phyloP scores from a whole-genome alignment of 2,888 invertebrate genomes.

The Drosophila barbarae region DNA sequence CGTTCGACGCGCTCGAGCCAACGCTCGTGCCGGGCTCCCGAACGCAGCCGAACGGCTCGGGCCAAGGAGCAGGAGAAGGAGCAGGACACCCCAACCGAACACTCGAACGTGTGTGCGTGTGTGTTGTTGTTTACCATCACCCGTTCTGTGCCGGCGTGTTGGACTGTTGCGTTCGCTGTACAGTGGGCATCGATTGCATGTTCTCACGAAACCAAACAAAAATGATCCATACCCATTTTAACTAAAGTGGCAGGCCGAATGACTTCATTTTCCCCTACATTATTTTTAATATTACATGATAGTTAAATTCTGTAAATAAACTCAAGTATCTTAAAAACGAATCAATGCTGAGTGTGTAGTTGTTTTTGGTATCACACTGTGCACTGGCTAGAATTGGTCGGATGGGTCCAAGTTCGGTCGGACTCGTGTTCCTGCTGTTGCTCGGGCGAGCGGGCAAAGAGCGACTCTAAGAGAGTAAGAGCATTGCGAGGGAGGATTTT shows the following conservation, averaged over 20 bases:
- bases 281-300: neutral
- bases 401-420: conserved; percentile 59
- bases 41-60: conserved; percentile 10
- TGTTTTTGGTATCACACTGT: neutral
- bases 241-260: neutral
- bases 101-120: conserved; percentile 16
- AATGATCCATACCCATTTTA: neutral
- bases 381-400: conserved; percentile 67
- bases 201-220: neutral
- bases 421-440: conserved; percentile 29
- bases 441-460: conserved; percentile 22
- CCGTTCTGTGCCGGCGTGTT: conserved; percentile 62
- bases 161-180: conserved; percentile 59
- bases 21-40: conserved; percentile 35
- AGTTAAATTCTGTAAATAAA: neutral
- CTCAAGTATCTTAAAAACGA: neutral
- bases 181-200: neutral
- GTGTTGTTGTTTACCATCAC: conserved; percentile 64
- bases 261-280: neutral
- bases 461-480: conserved; percentile 17
- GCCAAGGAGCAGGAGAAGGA: conserved; percentile 11
- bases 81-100: conserved; percentile 1
- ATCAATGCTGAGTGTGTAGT: too few relatives aligned
- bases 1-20: conserved; percentile 49
- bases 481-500: conserved; percentile 26